phyloP scores from a whole-genome alignment of 1,140 invertebrate species.

The Pseudomyrmex pallidus region DNA sequence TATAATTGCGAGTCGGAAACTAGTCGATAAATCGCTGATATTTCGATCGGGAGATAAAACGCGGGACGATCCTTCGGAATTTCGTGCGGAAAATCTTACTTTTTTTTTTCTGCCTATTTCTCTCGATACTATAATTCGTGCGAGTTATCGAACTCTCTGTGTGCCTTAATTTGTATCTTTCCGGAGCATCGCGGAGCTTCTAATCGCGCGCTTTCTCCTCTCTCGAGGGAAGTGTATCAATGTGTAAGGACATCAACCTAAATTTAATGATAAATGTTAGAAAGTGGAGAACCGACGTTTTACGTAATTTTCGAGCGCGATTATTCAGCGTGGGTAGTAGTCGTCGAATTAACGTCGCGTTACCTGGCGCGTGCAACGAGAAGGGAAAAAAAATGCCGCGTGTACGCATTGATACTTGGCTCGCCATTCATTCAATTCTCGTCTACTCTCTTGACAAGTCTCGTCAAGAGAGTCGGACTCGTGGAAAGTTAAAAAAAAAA shows the following conservation, averaged over 20 bases:
- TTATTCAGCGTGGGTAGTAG: neutral
- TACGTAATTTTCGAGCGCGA: constrained; percentile 32
- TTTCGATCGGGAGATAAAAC: constrained; percentile 14
- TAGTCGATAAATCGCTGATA: constrained; percentile 51
- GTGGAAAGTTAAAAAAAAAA: neutral
- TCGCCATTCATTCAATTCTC: constrained; percentile 32
- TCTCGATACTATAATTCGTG: too few species aligned
- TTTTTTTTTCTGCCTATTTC: neutral
- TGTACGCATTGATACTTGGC: constrained; percentile 6
- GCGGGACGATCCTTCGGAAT: neutral
- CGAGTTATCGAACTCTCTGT: too few species aligned
- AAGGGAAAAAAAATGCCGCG: constrained; percentile 10
- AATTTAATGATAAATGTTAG: constrained; percentile 52
- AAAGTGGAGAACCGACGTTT: constrained; percentile 33
- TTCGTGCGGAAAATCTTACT: neutral
- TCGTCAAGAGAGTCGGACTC: constrained; percentile 16
- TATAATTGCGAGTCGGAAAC: neutral
- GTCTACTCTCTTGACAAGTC: constrained; percentile 9
- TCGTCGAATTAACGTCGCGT: constrained; percentile 34
- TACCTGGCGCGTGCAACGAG: neutral
- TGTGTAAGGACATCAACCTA: constrained; percentile 24
- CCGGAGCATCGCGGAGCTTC: neutral
- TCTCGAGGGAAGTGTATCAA: neutral
- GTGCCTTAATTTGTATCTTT: neutral
- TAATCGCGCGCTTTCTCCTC: constrained; percentile 31